phyloP scores from a whole-genome alignment of 2,888 invertebrate species.

The Calameuta pallipes region DNA sequence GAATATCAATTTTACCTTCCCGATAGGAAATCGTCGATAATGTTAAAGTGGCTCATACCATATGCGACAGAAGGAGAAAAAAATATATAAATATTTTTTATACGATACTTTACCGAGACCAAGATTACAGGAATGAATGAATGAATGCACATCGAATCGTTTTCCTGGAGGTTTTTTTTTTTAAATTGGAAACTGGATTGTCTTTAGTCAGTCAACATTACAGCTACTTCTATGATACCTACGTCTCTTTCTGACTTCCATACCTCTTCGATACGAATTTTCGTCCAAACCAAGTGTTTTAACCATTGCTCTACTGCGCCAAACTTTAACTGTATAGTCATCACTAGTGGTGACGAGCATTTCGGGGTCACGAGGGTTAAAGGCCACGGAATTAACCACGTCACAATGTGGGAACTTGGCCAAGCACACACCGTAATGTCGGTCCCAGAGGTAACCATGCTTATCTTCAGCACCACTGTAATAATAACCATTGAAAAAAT shows the following conservation, averaged over 20 bases:
- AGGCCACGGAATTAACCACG: slow-evolving; percentile 87
- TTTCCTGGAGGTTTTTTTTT: slow-evolving; percentile 15
- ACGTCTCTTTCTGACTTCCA: slow-evolving; percentile 64
- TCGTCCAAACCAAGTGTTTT: slow-evolving; percentile 65
- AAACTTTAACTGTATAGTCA: slow-evolving; percentile 80
- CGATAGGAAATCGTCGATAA: neutral
- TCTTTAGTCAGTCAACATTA: slow-evolving; percentile 60
- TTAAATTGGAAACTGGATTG: slow-evolving; percentile 62
- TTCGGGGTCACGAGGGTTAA: slow-evolving; percentile 83
- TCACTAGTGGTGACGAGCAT: slow-evolving; percentile 87
- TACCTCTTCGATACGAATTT: slow-evolving; percentile 62
- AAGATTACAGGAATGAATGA: neutral
- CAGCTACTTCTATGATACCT: slow-evolving; percentile 55
- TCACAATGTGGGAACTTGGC: slow-evolving; percentile 81
- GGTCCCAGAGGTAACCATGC: slow-evolving; percentile 86
- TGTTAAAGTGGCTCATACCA: neutral
- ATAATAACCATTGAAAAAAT: slow-evolving; percentile 32
- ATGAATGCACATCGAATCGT: neutral
- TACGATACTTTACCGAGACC: neutral
- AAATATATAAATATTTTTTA: neutral
- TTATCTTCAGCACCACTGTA: slow-evolving; percentile 85
- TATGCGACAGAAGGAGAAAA: neutral
- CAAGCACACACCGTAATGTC: slow-evolving; percentile 83
- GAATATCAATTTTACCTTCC: neutral
- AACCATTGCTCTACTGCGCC: slow-evolving; percentile 68